Base-by-base conservation (phyloP, 2,113 vertebrate species). In the Callaeas wilsoni region DNA sequence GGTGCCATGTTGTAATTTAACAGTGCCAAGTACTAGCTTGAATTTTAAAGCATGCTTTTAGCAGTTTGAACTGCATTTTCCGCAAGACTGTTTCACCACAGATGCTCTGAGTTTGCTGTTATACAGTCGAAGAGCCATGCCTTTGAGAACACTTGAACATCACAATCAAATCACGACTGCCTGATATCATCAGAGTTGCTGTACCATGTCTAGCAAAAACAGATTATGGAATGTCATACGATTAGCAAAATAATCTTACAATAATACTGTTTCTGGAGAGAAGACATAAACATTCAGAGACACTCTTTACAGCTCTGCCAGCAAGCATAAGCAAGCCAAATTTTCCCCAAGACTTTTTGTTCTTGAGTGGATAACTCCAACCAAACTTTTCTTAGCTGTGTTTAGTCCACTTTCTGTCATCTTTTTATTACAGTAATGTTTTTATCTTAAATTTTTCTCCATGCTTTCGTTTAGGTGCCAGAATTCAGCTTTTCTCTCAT, bases 1-100 rank as follows among this genome's bases (percentile, higher is more conserved):
- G 33, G 39, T 86, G 53, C 57, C 26, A 57, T 75, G 47, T 68
- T 63, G 25, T 60, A 73, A 83, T 88, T 92, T 80, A 84, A 35
- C 33, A 53, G 55, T 52, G n/a, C 29, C 64, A 90, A 84, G 85
- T 63, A 53, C n/a, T 57, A 65, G 63, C 46, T 55, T 84, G 88
- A 95, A 88, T 90, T 87, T 89, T 90, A 59, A 94, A 90, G 68
- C 30, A 39, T 55, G 46, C 23, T 93, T 97, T 95, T 92, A 81
- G 68, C 75, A 80, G 63, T 83, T 88, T 39, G n/a, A 92, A 46
- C 42, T 75, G 37, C 46, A 23, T 85, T 90, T 90, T 64, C 59
- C 75, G 80, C 37, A n/a, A 53, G 39, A 55, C 49, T 70, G 4
- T 75, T 82, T 83, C 53, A 80, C 59, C 57, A 71, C 44, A 90